These are phyloP conservation scores for Indicator indicator DNA, from an alignment of 2,113 vertebrate species.

Conservation along the genomic window DNA sequence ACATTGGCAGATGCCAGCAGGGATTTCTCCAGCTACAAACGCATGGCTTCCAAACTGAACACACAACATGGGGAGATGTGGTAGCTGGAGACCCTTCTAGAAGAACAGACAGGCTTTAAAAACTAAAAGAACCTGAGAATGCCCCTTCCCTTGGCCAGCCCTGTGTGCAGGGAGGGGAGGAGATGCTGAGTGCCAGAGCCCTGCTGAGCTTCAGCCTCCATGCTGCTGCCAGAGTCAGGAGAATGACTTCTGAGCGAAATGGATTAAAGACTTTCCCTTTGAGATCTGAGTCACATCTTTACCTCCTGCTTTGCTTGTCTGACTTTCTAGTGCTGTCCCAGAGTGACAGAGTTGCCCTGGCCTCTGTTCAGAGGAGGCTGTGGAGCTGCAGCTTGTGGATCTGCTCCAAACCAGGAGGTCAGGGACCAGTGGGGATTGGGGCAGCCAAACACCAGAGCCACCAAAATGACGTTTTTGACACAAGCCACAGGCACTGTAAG, in stretches of 20 bases:
- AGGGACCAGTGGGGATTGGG: fast-evolving
- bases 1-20: neutral
- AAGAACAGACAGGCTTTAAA: neutral
- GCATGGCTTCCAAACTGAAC: neutral
- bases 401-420: neutral
- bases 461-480: neutral
- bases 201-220: neutral
- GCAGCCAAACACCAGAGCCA: too few species aligned
- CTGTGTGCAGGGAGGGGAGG: neutral
- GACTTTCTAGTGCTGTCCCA: neutral
- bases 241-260: neutral
- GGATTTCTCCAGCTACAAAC: neutral
- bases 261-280: neutral
- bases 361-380: neutral
- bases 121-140: neutral
- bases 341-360: neutral
- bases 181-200: neutral
- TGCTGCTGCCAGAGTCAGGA: neutral
- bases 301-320: neutral
- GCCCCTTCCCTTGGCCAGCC: neutral
- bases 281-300: neutral
- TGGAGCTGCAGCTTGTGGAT: neutral
- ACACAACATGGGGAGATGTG: neutral
- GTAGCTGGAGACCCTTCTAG: slow-evolving; percentile 3
- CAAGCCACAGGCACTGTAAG: neutral